Evolutionary conservation across 2,888 invertebrate genomes (phyloP), one percentile per base, ranked within the genome.

Genomic region (Cecidostiba fungosa): DNA sequence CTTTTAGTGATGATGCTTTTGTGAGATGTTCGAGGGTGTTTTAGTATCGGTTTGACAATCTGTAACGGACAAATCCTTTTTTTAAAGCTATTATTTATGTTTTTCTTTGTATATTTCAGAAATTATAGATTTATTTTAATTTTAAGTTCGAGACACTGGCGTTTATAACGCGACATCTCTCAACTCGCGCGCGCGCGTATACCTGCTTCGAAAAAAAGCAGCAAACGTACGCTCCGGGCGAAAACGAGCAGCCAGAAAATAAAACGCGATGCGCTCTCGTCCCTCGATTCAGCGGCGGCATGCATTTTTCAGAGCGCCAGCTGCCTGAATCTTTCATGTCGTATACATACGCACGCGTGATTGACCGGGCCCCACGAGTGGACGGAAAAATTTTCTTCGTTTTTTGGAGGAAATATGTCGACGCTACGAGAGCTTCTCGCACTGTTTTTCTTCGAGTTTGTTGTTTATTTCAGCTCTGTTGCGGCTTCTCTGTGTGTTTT

Each of bases 241-340:
- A 43, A 66, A 66, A 62, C 66, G 8, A n/a, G 39, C 14, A 43
- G 59, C 59, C 32, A 12, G 54, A 78, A 36, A 19, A 47, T 14
- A 70, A 79, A 69, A 70, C 12, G 32, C 23, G 14, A 50, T 47
- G 78, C 54, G 54, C 54, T 59, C 54, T 23, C 54, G 29, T 66
- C 12, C 12, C 66, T 47, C 39, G 10, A 66, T 43, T 19, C 32
- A 32, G 47, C 16, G 79, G 70, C n/a, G 26, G 29, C 32, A 79
- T 70, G 79, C 54, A 79, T 79, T 79, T 79, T 78, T 79, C 69
- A 78, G 36, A 66, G 43, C 14, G 16, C 39, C 69, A 43, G 32
- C n/a, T 10, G 50, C 12, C 69, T 70, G 70, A 78, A 70, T 79
- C 70, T 69, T 79, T 79, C 70, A 62, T 62, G 26, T 32, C 26